Evolutionary conservation across 2,797 vertebrate species (phyloP).

Genomic region (Loriculus beryllinus): DNA sequence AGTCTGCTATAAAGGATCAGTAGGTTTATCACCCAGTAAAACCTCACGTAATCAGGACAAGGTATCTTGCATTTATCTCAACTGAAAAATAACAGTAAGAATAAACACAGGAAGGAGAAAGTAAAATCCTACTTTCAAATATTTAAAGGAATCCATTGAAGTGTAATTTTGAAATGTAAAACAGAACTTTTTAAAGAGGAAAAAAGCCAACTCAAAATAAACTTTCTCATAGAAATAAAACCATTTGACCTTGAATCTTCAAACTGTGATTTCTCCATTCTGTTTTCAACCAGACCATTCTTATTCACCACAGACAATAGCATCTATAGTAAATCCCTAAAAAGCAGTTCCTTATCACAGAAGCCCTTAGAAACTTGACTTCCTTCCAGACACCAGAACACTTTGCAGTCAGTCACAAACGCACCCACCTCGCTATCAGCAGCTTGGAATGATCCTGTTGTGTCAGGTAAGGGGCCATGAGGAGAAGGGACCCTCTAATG

Average conservation of each 20-base stretch:
- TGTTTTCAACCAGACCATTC: neutral
- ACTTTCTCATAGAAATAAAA: neutral
- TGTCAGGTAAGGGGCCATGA: neutral
- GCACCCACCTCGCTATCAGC: neutral
- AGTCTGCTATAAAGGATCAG: constrained; percentile 46
- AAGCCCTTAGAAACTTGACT: neutral
- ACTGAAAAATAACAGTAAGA: neutral
- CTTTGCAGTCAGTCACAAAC: neutral
- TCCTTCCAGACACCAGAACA: neutral
- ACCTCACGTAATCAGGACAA: neutral
- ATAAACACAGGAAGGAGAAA: neutral
- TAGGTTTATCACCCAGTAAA: constrained; percentile 13
- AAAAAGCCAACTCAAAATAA: constrained; percentile 8
- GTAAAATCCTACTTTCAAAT: constrained; percentile 13
- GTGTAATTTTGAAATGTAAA: constrained; percentile 12
- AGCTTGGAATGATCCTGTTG: neutral
- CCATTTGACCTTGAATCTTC: constrained; percentile 39
- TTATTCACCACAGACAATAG: neutral
- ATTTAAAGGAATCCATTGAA: neutral
- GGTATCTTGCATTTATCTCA: neutral
- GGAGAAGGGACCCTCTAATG: neutral
- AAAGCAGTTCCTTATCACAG: constrained; percentile 14
- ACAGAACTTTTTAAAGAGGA: neutral
- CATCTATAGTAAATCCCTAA: neutral
- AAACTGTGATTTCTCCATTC: neutral